Percentiles rank a stretch among this genome's conserved stretches.
These are phyloP conservation scores for Plectrocnemia conspersa DNA, from an alignment of 1,140 invertebrate species.

Conservation along the genomic window DNA sequence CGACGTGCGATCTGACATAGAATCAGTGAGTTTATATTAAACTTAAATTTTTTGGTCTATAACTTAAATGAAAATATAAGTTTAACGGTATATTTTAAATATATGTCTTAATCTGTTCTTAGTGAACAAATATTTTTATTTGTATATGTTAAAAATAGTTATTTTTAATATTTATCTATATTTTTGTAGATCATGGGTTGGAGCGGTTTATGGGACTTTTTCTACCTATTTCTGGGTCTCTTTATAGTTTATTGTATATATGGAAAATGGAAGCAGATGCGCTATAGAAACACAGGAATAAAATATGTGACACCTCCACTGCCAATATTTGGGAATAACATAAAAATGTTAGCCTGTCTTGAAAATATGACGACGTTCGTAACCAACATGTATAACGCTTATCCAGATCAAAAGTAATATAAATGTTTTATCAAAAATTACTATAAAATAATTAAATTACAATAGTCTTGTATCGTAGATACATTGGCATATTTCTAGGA, in stretches of 20 bases:
- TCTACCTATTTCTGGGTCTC: neutral
- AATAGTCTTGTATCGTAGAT: too few species aligned
- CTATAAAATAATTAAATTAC: too few species aligned
- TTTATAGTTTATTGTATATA: neutral
- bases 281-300: conserved; percentile 9
- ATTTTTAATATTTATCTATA: too few species aligned
- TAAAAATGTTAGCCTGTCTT: neutral
- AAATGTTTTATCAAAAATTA: too few species aligned
- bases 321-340: neutral
- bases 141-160: too few species aligned
- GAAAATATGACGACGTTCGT: conserved; percentile 17
- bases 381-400: conserved; percentile 12
- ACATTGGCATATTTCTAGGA: conserved; percentile 27
- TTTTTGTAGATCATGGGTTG: neutral
- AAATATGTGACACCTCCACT: conserved; percentile 13
- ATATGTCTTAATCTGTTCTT: too few species aligned
- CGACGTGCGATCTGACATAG: too few species aligned
- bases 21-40: too few species aligned
- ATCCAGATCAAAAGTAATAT: conserved; percentile 24
- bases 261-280: conserved; percentile 7
- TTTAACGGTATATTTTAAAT: too few species aligned
- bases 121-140: too few species aligned
- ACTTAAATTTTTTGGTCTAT: too few species aligned
- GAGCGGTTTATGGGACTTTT: neutral
- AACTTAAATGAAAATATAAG: too few species aligned